Evolutionary conservation across 2,113 vertebrate genomes (phyloP).

Genomic region (Donacobius atricapilla): DNA sequence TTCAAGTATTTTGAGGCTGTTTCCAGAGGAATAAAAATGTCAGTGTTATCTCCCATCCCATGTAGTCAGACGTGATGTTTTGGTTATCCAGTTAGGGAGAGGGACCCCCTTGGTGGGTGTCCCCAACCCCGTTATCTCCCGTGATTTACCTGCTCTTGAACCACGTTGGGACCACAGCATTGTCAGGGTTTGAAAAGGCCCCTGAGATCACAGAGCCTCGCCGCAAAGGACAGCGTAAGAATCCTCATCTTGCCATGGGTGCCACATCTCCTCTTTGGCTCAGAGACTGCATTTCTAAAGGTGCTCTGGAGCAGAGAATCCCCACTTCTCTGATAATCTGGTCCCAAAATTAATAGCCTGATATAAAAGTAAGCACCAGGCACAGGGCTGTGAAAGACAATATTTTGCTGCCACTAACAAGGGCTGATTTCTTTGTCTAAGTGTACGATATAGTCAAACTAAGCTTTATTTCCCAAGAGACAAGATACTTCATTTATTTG

Average conservation of each 20-base stretch:
- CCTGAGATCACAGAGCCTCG: not conserved
- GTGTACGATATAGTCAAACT: constrained; percentile 35
- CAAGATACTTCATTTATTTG: constrained; percentile 67
- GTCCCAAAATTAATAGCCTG: constrained; percentile 4
- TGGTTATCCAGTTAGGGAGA: not conserved
- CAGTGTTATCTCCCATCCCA: not conserved
- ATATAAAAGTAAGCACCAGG: constrained; percentile 19
- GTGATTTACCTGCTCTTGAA: not conserved
- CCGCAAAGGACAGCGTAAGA: not conserved
- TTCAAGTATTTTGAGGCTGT: not conserved
- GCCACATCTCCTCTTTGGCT: not conserved
- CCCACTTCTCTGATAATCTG: not conserved
- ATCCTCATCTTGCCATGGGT: not conserved
- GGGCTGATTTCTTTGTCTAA: constrained; percentile 59
- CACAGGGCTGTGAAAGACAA: constrained; percentile 26
- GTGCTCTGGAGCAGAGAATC: not conserved
- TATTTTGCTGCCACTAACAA: constrained; percentile 66
- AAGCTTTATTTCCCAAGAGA: constrained; percentile 63
- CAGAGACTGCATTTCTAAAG: not conserved
- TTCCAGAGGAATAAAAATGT: not conserved
- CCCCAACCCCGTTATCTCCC: not conserved
- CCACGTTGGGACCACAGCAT: rapidly evolving
- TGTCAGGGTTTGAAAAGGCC: not conserved
- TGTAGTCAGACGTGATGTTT: not conserved
- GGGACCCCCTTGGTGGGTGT: not conserved